Base-by-base conservation (phyloP, 2,113 vertebrate species). In the Paramisgurnus dabryanus region DNA sequence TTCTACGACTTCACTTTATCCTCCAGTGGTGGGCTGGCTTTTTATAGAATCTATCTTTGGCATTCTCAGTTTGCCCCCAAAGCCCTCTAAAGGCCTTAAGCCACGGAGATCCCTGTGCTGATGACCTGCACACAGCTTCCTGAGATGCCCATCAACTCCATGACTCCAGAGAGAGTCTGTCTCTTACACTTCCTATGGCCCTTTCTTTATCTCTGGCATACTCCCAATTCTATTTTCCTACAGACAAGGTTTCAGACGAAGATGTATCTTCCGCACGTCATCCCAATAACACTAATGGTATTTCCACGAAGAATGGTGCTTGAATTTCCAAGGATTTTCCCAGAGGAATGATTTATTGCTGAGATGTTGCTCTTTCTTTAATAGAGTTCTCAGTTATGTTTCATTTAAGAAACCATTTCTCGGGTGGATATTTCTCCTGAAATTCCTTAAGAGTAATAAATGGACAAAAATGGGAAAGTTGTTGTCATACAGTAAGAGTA, bases 41-140 rank as follows among this genome's bases (percentile, higher is more conserved):
- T 53, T 60, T 55, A n/a, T 34, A 6, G 63, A 80, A 57, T 73
- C 68, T 12, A 65, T 71, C 53, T 75, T 50, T 45, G 50, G 27
- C 53, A n/a, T 57, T 70, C 58, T 40, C 57, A 13, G 66, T 65
- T 66, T 82, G 47, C 34, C 41, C 55, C n/a, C 9, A 64, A 82
- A 77, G 47, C 66, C 39, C 68, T 72, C 67, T 34, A 72, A 78
- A 77, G 79, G 65, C 61, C 34, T 47, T 53, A 40, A 55, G 27
- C 79, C 45, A 81, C 55, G 43, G 78, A 58, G 57, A 79, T 43
- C 43, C 67, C 67, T 13, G 67, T 27, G 50, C 67, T 71, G 68
- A 79, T 71, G 67, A 79, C 78, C 67, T 64, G 45, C 67, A 71
- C 67, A 63, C 17, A 39, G 27, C 58, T 49, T 63, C 43, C 53